phyloP scores from a whole-genome alignment of 2,113 vertebrate species.

The Saguinus imperator region DNA sequence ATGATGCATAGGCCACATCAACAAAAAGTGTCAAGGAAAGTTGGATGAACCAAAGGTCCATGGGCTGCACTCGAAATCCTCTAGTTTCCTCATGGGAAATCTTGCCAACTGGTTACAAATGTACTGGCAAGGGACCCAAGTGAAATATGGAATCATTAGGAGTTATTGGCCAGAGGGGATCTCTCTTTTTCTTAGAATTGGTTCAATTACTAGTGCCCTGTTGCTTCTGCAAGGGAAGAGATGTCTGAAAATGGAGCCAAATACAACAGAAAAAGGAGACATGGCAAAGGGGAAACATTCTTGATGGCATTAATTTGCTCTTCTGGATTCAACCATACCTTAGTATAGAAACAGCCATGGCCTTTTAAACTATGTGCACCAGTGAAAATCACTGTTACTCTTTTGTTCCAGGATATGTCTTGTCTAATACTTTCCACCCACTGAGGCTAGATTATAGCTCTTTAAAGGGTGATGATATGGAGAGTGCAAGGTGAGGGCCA shows the following conservation, averaged over 20 bases:
- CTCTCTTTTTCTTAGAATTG: not conserved
- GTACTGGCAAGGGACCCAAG: not conserved
- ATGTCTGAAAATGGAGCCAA: not conserved
- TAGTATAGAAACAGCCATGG: not conserved
- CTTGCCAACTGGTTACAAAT: not conserved
- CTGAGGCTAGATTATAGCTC: not conserved
- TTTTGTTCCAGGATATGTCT: not conserved
- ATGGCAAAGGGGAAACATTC: not conserved
- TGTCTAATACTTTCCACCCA: not conserved
- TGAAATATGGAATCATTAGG: not conserved
- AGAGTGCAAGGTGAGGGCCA: rapidly evolving
- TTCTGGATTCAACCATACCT: not conserved
- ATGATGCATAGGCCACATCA: not conserved
- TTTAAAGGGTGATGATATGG: not conserved
- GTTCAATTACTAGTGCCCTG: not conserved
- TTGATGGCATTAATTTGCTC: not conserved
- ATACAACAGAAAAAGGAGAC: not conserved
- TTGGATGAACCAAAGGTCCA: not conserved
- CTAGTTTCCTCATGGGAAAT: not conserved
- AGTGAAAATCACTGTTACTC: not conserved
- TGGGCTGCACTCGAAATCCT: not conserved
- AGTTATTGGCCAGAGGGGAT: not conserved
- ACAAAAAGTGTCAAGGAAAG: not conserved
- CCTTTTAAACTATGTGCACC: not conserved
- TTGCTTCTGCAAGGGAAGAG: not conserved